A percentile compares a stretch with the other conserved stretches of the same genome.
These are phyloP conservation scores for Helobdella robusta DNA, from an alignment of 2,888 invertebrate species.

Conservation along the genomic window DNA sequence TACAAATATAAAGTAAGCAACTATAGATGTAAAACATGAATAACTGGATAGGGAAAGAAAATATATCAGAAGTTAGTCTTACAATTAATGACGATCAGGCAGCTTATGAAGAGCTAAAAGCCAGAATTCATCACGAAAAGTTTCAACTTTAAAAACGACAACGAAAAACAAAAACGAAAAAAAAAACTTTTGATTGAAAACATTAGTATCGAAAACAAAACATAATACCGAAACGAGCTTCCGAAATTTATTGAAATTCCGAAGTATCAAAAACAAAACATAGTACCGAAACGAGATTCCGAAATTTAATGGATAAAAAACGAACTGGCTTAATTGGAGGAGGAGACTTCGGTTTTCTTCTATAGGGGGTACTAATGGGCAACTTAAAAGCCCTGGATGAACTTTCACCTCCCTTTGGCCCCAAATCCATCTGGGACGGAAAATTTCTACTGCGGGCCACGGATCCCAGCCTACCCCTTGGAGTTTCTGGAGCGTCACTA, in stretches of 20 bases:
- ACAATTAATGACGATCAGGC: no score
- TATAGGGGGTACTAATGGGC: not conserved
- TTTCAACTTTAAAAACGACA: no score
- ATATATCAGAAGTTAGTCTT: no score
- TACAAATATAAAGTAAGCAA: no score
- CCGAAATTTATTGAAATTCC: not conserved
- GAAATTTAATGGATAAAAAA: no score
- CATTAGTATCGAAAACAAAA: not conserved
- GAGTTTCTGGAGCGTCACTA: slow-evolving; percentile 26
- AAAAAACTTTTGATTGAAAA: no score
- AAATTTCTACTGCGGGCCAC: not conserved
- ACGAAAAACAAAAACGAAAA: no score
- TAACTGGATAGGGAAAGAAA: no score
- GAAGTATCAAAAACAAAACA: not conserved
- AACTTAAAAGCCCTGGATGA: not conserved
- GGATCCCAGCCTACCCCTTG: slow-evolving; percentile 30
- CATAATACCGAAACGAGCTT: not conserved
- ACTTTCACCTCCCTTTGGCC: not conserved
- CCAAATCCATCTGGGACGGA: not conserved
- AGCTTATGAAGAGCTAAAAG: no score
- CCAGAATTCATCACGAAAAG: no score
- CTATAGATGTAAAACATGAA: no score
- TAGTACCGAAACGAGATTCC: not conserved
- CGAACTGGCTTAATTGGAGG: slow-evolving; percentile 35
- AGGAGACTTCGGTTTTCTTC: slow-evolving; percentile 28